These are phyloP conservation scores for Ruditapes philippinarum DNA, from an alignment of 1,140 invertebrate species.

Conservation along the genomic window DNA sequence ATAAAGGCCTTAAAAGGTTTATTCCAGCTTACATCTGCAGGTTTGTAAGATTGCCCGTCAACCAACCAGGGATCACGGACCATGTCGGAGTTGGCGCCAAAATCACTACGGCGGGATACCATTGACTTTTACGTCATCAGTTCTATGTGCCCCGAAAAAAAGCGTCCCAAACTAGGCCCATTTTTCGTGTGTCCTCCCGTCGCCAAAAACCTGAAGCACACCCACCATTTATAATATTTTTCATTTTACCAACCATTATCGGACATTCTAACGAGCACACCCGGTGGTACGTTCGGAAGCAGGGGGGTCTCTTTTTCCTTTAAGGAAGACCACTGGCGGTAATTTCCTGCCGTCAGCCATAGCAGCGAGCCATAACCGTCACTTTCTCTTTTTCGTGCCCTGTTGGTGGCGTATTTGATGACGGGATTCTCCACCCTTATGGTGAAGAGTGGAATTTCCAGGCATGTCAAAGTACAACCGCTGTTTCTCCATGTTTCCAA, in stretches of 20 bases:
- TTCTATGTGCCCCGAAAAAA: background rate
- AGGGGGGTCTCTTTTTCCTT: background rate
- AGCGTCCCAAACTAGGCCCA: too few relatives aligned
- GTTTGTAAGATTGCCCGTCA: background rate
- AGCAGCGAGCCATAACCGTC: slow-evolving; percentile 14
- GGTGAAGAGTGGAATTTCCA: background rate
- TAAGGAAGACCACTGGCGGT: slow-evolving; percentile 4
- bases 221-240: too few relatives aligned
- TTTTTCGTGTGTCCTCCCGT: too few relatives aligned
- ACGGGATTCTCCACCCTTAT: background rate
- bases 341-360: slow-evolving; percentile 31
- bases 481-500: background rate
- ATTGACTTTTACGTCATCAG: background rate
- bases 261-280: background rate
- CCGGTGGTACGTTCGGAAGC: background rate
- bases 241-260: background rate
- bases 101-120: background rate
- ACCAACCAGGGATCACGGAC: background rate
- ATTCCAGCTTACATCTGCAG: background rate
- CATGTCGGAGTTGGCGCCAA: background rate
- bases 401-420: background rate
- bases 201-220: too few relatives aligned
- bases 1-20: background rate
- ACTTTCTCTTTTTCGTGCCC: background rate
- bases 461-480: background rate